A percentile compares a stretch with the other conserved stretches of the same genome.
Conservation (phyloP, 2,888 invertebrate species). For the Alcis repandata region DNA sequence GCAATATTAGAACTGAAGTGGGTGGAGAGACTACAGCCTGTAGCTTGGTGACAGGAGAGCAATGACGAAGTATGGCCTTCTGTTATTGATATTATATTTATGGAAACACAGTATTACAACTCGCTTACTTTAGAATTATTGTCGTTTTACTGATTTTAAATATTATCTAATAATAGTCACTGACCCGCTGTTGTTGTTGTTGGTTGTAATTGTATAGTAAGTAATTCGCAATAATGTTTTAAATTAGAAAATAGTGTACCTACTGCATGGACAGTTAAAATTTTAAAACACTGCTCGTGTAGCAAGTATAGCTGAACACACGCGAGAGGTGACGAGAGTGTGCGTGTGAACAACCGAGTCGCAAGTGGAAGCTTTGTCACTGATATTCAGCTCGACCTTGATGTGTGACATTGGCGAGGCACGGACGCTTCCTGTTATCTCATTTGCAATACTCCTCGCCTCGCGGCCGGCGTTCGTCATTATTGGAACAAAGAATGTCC, state of each 20-base stretch:
- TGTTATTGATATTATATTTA: constrained; percentile 8
- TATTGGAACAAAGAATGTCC: constrained; percentile 86
- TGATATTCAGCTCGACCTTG: constrained; percentile 63
- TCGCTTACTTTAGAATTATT: neutral
- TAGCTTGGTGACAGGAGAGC: constrained; percentile 27
- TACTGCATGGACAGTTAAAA: neutral
- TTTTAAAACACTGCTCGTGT: neutral
- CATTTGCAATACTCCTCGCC: constrained; percentile 77
- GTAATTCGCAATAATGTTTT: neutral
- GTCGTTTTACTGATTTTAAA: neutral
- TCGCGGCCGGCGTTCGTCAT: constrained; percentile 82
- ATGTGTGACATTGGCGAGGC: constrained; percentile 77
- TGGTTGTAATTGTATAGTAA: no score
- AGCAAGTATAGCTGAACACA: constrained; percentile 12
- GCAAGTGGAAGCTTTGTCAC: neutral
- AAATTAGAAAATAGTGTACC: no score
- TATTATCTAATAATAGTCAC: no score
- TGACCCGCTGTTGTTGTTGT: no score
- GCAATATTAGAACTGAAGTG: constrained; percentile 25
- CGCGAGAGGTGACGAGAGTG: constrained; percentile 5
- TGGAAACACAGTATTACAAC: constrained; percentile 13
- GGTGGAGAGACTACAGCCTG: constrained; percentile 25
- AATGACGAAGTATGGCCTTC: constrained; percentile 37
- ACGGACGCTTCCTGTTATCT: constrained; percentile 85
- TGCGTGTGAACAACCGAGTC: constrained; percentile 4